Evolutionary conservation across 2,888 invertebrate species (phyloP).

Genomic region (Xylophagus ater): DNA sequence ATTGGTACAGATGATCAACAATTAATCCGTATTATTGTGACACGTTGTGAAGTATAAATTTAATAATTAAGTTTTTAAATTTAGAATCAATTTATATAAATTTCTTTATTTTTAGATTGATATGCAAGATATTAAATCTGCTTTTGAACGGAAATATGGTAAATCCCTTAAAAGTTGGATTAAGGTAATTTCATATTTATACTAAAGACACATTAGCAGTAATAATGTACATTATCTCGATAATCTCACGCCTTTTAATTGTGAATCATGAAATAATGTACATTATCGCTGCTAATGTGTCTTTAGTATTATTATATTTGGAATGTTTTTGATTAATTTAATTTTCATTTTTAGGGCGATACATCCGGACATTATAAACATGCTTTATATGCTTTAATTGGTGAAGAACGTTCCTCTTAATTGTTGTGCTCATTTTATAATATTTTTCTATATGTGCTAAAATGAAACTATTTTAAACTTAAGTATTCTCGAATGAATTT

Average conservation of each 20-base stretch:
- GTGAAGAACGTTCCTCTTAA: too few relatives aligned
- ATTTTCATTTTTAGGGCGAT: constrained; percentile 59
- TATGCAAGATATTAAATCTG: constrained; percentile 71
- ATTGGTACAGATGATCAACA: constrained; percentile 79
- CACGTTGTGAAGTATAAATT: constrained; percentile 53
- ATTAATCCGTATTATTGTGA: constrained; percentile 73
- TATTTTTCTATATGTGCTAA: too few relatives aligned
- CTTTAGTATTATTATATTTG: too few relatives aligned
- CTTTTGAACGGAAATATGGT: constrained; percentile 62
- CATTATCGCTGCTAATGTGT: too few relatives aligned
- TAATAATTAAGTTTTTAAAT: not conserved
- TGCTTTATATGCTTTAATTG: constrained; percentile 61
- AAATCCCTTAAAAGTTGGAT: constrained; percentile 70
- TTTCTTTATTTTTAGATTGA: constrained; percentile 45
- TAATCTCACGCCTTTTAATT: too few relatives aligned
- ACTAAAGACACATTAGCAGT: too few relatives aligned
- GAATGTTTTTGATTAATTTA: constrained; percentile 4
- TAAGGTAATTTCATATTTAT: constrained; percentile 42
- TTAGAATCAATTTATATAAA: not conserved
- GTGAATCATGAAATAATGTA: too few relatives aligned
- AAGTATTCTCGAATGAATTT: too few relatives aligned
- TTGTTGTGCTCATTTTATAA: too few relatives aligned
- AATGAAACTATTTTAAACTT: too few relatives aligned
- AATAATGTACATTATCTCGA: too few relatives aligned
- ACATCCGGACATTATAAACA: constrained; percentile 82